Conservation (phyloP, 2,888 invertebrate species). For the Phengaris alcon region DNA sequence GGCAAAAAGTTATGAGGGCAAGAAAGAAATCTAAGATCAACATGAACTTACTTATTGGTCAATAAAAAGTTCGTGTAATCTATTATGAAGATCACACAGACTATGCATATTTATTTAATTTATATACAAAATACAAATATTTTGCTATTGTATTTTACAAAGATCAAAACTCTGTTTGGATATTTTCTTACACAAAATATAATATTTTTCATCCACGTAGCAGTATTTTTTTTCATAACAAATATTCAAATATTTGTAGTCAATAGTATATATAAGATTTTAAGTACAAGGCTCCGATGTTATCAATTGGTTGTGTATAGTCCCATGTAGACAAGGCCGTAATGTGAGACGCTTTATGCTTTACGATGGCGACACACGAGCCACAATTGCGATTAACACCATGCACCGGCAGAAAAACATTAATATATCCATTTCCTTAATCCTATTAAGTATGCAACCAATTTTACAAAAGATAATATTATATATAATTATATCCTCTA, state of each 20-base stretch:
- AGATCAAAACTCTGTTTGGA: background rate
- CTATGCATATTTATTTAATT: background rate
- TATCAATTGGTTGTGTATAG: constrained; percentile 51
- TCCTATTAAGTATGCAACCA: no score
- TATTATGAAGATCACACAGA: background rate
- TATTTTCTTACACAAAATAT: background rate
- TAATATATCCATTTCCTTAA: no score
- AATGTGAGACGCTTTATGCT: constrained; percentile 57
- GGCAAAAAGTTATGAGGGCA: no score
- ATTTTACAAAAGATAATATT: no score
- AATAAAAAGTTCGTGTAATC: background rate
- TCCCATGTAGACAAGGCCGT: constrained; percentile 61
- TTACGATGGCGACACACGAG: constrained; percentile 40
- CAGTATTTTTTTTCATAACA: constrained; percentile 2
- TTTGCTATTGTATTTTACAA: background rate
- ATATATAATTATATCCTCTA: no score
- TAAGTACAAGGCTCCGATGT: constrained; percentile 41
- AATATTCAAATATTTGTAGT: constrained; percentile 15
- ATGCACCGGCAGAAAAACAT: background rate
- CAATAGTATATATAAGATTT: constrained; percentile 29
- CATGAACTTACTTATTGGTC: no score
- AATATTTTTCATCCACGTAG: background rate
- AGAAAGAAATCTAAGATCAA: no score
- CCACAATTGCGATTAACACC: constrained; percentile 31
- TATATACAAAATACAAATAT: background rate